Evolutionary conservation across 2,888 invertebrate species (phyloP), one percentile per base, ranked within the genome.

Genomic region (Chorisops tibialis): DNA sequence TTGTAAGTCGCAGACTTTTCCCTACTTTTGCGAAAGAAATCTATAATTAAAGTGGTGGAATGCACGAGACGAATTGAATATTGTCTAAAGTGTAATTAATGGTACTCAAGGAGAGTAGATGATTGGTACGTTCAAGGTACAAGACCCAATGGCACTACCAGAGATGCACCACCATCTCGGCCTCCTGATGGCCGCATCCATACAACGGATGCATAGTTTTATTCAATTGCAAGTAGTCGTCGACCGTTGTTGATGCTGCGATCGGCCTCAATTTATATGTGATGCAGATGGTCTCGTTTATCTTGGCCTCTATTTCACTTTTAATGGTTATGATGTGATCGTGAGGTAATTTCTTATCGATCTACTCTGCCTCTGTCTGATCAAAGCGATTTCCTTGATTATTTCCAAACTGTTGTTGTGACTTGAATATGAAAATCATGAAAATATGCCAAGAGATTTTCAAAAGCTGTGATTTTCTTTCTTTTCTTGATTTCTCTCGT

Each of bases 21-120:
- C 9, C 30, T 30, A 30, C 30, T 30, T 30, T 30, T 30, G 5
- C 30, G 2, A 30, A 30, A 30, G 48, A 61, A 61, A 61, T 54
- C 37, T 54, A 54, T 61, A 61, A 61, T 61, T 61, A 61, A 61
- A 61, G 61, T 61, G 52, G 45, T 61, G 52, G 61, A 61, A 61
- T 61, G 52, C 61, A 61, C n/a, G n/a, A 61, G 61, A 61, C 61
- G 61, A 61, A 61, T 61, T 61, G 52, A 61, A 61, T 61, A 61
- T 61, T 61, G 61, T 61, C 61, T 61, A 61, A 48, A 38, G 45
- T 61, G 38, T 61, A 61, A 61, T 61, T 61, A 61, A 61, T 61
- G 61, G 52, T 37, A 54, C 54, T 54, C 61, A 52, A 38, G 35
- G 52, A 61, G 37, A 54, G 48, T 24, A 22, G 54, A 52, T 61